Percentiles rank a stretch among this genome's conserved stretches.
These are phyloP conservation scores for Cataglyphis cursor DNA, from an alignment of 2,888 invertebrate species.

Conservation along the genomic window DNA sequence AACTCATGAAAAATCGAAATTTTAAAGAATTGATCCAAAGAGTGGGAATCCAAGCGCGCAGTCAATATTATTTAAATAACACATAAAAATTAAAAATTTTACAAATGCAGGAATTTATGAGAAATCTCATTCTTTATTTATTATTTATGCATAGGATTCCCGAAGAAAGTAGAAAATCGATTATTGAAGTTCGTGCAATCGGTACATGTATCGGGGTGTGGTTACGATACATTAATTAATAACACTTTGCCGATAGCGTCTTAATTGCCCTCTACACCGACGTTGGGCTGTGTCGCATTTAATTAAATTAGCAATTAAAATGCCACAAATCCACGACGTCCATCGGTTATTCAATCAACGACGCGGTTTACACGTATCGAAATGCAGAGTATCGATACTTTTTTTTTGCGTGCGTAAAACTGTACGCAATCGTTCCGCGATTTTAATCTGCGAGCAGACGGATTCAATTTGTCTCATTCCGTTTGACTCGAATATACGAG, in stretches of 20 bases:
- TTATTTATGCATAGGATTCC: not conserved
- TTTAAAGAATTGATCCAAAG: not conserved
- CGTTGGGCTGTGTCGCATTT: conserved; percentile 74
- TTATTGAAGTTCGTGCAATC: conserved; percentile 62
- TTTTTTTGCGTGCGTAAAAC: conserved; percentile 9
- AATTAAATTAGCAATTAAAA: conserved; percentile 86
- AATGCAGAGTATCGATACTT: conserved; percentile 46
- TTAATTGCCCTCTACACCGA: conserved; percentile 79
- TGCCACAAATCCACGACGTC: conserved; percentile 72
- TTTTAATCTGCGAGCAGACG: conserved; percentile 65
- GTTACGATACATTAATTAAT: conserved; percentile 83
- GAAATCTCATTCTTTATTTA: not conserved
- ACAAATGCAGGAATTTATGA: not conserved
- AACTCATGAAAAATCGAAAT: not conserved
- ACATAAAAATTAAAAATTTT: not conserved
- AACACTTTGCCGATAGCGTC: conserved; percentile 83
- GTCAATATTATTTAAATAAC: not conserved
- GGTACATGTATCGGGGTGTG: conserved; percentile 23
- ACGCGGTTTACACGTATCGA: conserved; percentile 61
- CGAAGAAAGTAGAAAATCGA: conserved; percentile 36
- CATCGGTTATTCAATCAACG: conserved; percentile 55
- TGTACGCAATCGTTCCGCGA: conserved; percentile 34
- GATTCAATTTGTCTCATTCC: conserved; percentile 60
- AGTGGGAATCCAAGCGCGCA: no score
- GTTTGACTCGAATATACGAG: conserved; percentile 41